Percentiles rank a stretch among this genome's conserved stretches.
Evolutionary conservation across 2,888 invertebrate species (phyloP).

Genomic region (Pandemis corylana): DNA sequence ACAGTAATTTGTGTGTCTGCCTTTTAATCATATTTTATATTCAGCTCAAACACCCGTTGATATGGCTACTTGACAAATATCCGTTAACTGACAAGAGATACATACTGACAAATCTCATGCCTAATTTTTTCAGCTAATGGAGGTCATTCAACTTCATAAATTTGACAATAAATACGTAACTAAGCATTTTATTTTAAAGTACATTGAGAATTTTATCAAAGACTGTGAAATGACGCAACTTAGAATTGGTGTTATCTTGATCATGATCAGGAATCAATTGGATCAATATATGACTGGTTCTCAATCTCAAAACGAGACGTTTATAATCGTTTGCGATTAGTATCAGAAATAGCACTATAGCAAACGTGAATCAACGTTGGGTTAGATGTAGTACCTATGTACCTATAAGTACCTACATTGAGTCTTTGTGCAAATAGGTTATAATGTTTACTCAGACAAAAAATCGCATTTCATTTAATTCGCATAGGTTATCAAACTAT

Average conservation of each 20-base stretch:
- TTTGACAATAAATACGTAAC: neutral
- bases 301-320: slow-evolving; percentile 37
- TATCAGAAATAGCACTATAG: slow-evolving; percentile 52
- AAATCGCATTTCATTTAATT: neutral
- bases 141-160: slow-evolving; percentile 7
- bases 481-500: neutral
- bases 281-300: slow-evolving; percentile 35
- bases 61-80: slow-evolving; percentile 59
- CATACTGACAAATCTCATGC: slow-evolving; percentile 1
- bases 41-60: slow-evolving; percentile 50
- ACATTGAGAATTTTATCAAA: neutral
- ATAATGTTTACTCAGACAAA: neutral
- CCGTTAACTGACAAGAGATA: slow-evolving; percentile 40
- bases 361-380: slow-evolving; percentile 8
- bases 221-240: neutral
- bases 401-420: neutral
- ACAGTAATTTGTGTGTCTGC: slow-evolving; percentile 51
- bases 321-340: slow-evolving; percentile 50
- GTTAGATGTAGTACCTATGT: neutral
- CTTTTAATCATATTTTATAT: slow-evolving; percentile 48
- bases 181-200: neutral
- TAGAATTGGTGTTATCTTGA: slow-evolving; percentile 8
- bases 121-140: slow-evolving; percentile 19
- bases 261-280: slow-evolving; percentile 32
- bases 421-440: neutral